These are phyloP conservation scores for Drosophila rhopaloa DNA, from an alignment of 1,140 invertebrate genomes.

Conservation along the genomic window DNA sequence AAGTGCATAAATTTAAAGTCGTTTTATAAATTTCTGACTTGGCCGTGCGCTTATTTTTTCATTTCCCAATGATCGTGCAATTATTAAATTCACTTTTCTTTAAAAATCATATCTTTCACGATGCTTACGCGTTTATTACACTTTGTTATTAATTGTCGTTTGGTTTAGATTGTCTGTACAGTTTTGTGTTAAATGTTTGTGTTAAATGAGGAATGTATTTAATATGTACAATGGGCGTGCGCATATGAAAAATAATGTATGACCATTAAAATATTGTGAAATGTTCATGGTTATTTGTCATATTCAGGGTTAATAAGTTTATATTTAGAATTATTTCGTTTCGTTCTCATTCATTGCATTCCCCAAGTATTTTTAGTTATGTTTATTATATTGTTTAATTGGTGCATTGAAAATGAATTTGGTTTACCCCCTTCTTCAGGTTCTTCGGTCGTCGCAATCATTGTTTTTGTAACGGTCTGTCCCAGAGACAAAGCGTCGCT, in stretches of 20 bases:
- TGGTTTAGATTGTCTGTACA: slow-evolving; percentile 28
- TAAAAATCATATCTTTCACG: neutral
- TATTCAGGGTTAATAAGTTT: slow-evolving; percentile 31
- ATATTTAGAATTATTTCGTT: slow-evolving; percentile 36
- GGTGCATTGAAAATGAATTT: slow-evolving; percentile 54
- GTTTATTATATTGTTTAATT: slow-evolving; percentile 26
- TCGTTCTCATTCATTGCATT: slow-evolving; percentile 36
- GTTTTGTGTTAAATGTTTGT: slow-evolving; percentile 12
- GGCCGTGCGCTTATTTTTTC: neutral
- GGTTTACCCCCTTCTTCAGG: slow-evolving; percentile 75
- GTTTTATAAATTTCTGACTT: slow-evolving; percentile 13
- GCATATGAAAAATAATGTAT: slow-evolving; percentile 4
- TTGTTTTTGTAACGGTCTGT: slow-evolving; percentile 70
- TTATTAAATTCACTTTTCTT: neutral
- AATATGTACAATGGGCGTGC: slow-evolving; percentile 33
- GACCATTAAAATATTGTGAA: neutral
- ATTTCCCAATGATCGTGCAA: slow-evolving; percentile 20
- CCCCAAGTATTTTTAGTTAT: slow-evolving; percentile 23
- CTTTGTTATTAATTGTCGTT: slow-evolving; percentile 26
- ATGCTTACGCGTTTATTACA: slow-evolving; percentile 24
- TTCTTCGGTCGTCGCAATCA: slow-evolving; percentile 71
- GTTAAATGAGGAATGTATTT: slow-evolving; percentile 9
- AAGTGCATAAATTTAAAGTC: slow-evolving; percentile 13
- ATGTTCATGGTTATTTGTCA: slow-evolving; percentile 8
- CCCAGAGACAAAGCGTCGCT: slow-evolving; percentile 61